A percentile compares a stretch with the other conserved stretches of the same genome.
phyloP scores from a whole-genome alignment of 2,113 vertebrate genomes.

The Spea bombifrons region DNA sequence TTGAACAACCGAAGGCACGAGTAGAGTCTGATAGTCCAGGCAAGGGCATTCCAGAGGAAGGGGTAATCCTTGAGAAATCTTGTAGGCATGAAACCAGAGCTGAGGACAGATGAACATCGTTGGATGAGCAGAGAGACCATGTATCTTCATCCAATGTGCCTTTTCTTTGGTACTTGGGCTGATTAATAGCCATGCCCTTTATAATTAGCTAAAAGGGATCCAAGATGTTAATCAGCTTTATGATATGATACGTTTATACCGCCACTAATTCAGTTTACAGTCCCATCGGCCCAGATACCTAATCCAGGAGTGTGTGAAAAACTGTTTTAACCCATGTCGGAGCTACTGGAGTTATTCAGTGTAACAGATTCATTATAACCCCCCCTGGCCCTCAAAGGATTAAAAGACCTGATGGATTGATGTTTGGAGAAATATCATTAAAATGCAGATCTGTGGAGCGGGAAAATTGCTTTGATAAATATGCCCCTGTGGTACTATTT shows the following conservation, averaged over 20 bases:
- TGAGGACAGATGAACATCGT: too few species aligned
- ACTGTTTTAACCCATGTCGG: background rate
- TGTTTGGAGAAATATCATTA: slow-evolving; percentile 14
- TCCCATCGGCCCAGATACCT: background rate
- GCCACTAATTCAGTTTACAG: background rate
- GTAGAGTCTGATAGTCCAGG: too few species aligned
- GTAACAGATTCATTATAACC: background rate
- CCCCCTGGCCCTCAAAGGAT: background rate
- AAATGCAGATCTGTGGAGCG: slow-evolving; percentile 3
- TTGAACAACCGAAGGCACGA: too few species aligned
- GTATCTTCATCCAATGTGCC: background rate
- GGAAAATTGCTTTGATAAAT: slow-evolving; percentile 18
- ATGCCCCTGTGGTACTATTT: slow-evolving; percentile 1
- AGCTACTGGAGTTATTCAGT: background rate
- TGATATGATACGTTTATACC: slow-evolving; percentile 5
- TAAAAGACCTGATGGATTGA: slow-evolving; percentile 10
- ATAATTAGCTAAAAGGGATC: slow-evolving; percentile 22
- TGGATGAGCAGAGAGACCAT: background rate
- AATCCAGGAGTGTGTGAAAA: background rate
- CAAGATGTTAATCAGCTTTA: slow-evolving; percentile 14
- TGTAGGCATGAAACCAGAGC: too few species aligned
- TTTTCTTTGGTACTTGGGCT: background rate
- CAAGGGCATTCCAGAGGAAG: too few species aligned
- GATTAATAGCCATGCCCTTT: slow-evolving; percentile 3
- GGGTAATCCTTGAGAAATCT: too few species aligned